Evolutionary conservation across 2,888 invertebrate genomes (phyloP).

Genomic region (Phrixothrix hirtus): DNA sequence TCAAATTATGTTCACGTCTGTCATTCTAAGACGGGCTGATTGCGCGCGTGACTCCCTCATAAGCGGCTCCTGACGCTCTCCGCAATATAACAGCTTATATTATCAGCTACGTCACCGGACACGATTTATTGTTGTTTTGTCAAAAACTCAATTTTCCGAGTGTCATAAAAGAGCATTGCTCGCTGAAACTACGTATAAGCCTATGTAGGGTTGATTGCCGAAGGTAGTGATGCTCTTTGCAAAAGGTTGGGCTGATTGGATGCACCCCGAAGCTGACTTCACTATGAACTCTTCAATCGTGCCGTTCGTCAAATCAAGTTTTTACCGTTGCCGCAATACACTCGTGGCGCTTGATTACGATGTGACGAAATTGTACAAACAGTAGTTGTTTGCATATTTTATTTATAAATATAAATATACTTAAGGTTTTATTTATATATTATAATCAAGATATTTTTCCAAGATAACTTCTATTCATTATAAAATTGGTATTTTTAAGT

Average conservation of each 20-base stretch:
- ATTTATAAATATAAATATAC: too few species aligned
- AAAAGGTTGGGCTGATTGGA: slow-evolving; percentile 39
- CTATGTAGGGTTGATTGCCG: slow-evolving; percentile 35
- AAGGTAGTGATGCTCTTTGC: slow-evolving; percentile 38
- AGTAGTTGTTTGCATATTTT: too few species aligned
- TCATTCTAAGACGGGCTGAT: slow-evolving; percentile 52
- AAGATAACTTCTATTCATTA: not conserved
- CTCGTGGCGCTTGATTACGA: slow-evolving; percentile 21
- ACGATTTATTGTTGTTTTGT: slow-evolving; percentile 39
- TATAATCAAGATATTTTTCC: not conserved
- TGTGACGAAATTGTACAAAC: slow-evolving; percentile 11
- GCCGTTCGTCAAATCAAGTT: slow-evolving; percentile 38
- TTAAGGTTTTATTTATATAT: too few species aligned
- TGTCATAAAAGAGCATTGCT: slow-evolving; percentile 35
- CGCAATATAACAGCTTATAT: slow-evolving; percentile 32
- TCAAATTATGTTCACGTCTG: slow-evolving; percentile 57
- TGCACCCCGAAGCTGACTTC: slow-evolving; percentile 43
- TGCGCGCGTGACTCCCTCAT: slow-evolving; percentile 52
- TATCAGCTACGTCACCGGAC: slow-evolving; percentile 35
- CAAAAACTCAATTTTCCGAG: slow-evolving; percentile 39
- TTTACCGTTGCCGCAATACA: slow-evolving; percentile 25
- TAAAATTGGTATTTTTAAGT: too few species aligned
- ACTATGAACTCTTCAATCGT: slow-evolving; percentile 37
- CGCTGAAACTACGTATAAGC: slow-evolving; percentile 18
- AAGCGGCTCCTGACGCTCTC: slow-evolving; percentile 37